Base-by-base conservation (phyloP, 1,140 invertebrate genomes). In the Stenopsyche tienmushanensis region DNA sequence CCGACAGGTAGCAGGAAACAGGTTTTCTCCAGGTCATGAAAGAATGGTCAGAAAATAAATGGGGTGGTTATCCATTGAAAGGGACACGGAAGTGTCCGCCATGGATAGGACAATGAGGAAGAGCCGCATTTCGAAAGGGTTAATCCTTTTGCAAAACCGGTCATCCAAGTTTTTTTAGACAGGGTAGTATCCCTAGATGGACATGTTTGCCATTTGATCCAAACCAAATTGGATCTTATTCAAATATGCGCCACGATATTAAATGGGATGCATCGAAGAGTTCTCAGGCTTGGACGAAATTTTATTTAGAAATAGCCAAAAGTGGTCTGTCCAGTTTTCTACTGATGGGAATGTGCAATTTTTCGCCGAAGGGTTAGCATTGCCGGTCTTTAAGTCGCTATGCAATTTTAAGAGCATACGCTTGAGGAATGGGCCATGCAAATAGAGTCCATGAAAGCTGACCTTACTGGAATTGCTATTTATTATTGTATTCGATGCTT, bases 281-380 rank as follows among this genome's bases (percentile, higher is more conserved):
- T 45, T 60, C 41, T 29, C 41, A 60, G 57, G 23, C 13, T 9
- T 7, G 44, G 44, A 9, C 15, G 17, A 13, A 13, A 42, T 20
- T 65, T 60, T 45, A 45, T 25, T 29, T 39, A 64, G 72, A 71
- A 75, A 77, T 79, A 77, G 78, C 78, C 78, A 75, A 74, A 78
- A 79, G 72, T 72, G 29, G 78, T 78, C 69, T 74, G 74, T 76
- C 75, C 71, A 74, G 74, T 75, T 78, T 73, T 65, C 63, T 44
- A 65, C 49, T 26, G 65, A 63, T 71, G 67, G 67, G 65, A 69
- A 71, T 62, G 45, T 45, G 62, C 42, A n/a, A n/a, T n/a, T n/a
- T n/a, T n/a, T n/a, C n/a, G n/a, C n/a, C n/a, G n/a, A 70, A 70
- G 64, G 64, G 64, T 66, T 53, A 54, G 1, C 20, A 15, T 42